Evolutionary conservation across 2,888 invertebrate species (phyloP).

Genomic region (Andricus quercusramuli): DNA sequence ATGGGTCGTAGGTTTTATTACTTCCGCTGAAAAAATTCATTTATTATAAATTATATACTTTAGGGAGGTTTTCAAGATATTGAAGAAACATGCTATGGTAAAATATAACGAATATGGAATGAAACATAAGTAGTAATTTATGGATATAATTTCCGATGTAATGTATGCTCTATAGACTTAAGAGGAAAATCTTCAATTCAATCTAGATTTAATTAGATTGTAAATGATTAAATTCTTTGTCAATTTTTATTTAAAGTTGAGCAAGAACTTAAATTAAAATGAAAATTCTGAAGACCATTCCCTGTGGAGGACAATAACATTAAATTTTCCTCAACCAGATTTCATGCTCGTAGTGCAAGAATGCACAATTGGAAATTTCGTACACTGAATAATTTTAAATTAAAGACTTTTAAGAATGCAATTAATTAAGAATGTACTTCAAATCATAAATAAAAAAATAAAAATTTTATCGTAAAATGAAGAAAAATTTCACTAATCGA

Average conservation of each 20-base stretch:
- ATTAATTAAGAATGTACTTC: too few relatives aligned
- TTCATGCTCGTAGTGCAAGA: neutral
- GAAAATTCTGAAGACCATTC: too few relatives aligned
- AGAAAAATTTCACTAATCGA: too few relatives aligned
- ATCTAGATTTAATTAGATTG: neutral
- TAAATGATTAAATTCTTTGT: too few relatives aligned
- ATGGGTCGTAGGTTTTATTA: conserved; percentile 86
- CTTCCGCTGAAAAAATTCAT: conserved; percentile 65
- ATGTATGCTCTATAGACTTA: neutral
- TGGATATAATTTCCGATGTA: neutral
- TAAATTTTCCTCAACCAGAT: neutral
- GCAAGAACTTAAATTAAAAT: too few relatives aligned
- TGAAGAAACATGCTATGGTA: neutral
- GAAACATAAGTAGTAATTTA: neutral
- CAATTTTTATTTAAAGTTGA: too few relatives aligned
- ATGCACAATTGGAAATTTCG: neutral
- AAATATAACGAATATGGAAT: neutral
- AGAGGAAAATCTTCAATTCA: neutral
- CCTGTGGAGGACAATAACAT: neutral
- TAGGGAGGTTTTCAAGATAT: neutral
- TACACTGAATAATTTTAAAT: too few relatives aligned
- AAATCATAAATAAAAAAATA: too few relatives aligned
- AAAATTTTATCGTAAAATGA: too few relatives aligned
- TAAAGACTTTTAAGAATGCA: too few relatives aligned
- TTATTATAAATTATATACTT: conserved; percentile 1